A percentile compares a stretch with the other conserved stretches of the same genome.
Conservation (phyloP, 37 sponge, comb jelly and placozoan species). For the Theonella swinhoei region DNA sequence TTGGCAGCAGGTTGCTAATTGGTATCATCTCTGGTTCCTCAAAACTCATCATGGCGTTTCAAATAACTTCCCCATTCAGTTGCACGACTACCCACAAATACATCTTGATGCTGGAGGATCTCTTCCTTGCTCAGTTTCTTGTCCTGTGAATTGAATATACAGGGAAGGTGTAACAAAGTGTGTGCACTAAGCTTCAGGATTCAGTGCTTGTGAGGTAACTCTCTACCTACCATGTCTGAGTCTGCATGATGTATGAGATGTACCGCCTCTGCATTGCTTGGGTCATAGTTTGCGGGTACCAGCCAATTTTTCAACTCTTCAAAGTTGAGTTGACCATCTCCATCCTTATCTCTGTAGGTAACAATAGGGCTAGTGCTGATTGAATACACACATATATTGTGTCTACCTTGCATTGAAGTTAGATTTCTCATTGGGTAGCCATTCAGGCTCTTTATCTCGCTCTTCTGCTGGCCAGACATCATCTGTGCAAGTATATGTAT, state of each 20-base stretch:
- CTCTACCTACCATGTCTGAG: constrained; percentile 55
- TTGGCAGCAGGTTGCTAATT: too few relatives aligned
- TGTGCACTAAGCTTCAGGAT: not conserved
- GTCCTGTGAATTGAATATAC: constrained; percentile 66
- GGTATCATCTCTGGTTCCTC: not conserved
- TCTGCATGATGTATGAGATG: constrained; percentile 92
- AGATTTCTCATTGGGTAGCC: not conserved
- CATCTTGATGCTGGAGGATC: constrained; percentile 86
- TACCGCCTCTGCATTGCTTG: constrained; percentile 82
- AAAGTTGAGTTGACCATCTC: constrained; percentile 68
- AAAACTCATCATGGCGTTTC: constrained; percentile 84
- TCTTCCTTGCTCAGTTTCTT: constrained; percentile 80
- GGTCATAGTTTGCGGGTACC: constrained; percentile 73
- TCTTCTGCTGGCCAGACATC: not conserved
- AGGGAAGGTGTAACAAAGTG: too few relatives aligned
- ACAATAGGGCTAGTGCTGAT: not conserved
- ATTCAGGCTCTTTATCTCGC: not conserved
- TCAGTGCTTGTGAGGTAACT: not conserved
- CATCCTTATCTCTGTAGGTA: constrained; percentile 73
- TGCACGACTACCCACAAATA: constrained; percentile 96
- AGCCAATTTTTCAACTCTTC: constrained; percentile 78
- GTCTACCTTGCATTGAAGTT: not conserved
- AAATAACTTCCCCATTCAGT: constrained; percentile 93
- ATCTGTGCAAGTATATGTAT: too few relatives aligned
- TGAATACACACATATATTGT: not conserved